These are phyloP conservation scores for Anthoscopus minutus DNA, from an alignment of 2,113 vertebrate species.

Conservation along the genomic window DNA sequence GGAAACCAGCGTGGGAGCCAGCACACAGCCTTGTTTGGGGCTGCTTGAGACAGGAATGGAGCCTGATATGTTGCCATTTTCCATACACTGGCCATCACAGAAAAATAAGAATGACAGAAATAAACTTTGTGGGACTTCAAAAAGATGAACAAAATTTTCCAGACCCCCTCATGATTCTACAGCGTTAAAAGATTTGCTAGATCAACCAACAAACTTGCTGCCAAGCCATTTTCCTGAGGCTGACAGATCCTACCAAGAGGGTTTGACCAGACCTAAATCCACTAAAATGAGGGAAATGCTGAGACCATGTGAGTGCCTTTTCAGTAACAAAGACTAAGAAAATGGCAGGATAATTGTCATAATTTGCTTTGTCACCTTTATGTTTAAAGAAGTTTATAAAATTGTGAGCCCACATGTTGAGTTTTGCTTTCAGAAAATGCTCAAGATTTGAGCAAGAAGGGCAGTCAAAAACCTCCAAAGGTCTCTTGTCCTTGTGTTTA, in stretches of 20 bases:
- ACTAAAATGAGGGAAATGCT: not conserved
- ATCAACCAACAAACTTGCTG: not conserved
- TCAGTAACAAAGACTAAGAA: not conserved
- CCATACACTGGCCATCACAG: constrained; percentile 10
- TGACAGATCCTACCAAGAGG: not conserved
- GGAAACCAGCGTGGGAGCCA: constrained; percentile 55
- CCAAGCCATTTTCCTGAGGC: not conserved
- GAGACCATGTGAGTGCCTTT: not conserved
- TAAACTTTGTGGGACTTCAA: constrained; percentile 41
- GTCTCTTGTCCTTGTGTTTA: not conserved
- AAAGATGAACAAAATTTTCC: constrained; percentile 27
- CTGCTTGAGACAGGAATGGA: constrained; percentile 5
- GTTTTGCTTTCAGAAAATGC: not conserved
- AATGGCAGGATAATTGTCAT: not conserved
- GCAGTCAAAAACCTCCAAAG: not conserved
- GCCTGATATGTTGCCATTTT: constrained; percentile 44
- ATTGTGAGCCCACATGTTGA: not conserved
- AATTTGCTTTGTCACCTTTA: not conserved
- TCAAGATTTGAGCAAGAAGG: not conserved
- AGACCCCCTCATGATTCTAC: not conserved
- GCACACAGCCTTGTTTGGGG: constrained; percentile 39
- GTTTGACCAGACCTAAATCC: not conserved
- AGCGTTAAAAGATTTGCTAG: not conserved
- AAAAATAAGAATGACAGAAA: constrained; percentile 53
- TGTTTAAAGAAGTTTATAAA: not conserved